Base-by-base conservation (phyloP, 2,797 vertebrate genomes). In the Semaprochilodus insignis region DNA sequence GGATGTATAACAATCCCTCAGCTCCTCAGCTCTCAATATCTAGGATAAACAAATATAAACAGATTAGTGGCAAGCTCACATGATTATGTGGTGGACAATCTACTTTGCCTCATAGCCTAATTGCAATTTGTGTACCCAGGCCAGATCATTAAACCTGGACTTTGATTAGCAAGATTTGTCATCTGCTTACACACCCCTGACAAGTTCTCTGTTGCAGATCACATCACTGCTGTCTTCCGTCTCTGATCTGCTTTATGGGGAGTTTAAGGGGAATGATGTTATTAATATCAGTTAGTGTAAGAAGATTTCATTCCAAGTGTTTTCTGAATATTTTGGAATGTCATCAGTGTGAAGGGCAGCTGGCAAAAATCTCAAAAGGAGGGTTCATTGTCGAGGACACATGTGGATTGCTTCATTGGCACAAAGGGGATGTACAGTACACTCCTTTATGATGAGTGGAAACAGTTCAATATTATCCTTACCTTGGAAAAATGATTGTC, bases 401-500 rank as follows among this genome's bases (percentile, higher is more conserved):
- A 69, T 71, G 66, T 51, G 71, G 51, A 72, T 77, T 27, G 44
- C 52, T 52, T 81, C 70, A 51, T 81, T 81, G 69, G 34, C 59
- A 40, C 80, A 34, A 70, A 16, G 10, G 72, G 59, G 57, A 66
- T 74, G 75, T 86, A 71, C 72, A 63, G 67, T 77, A 74, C n/a
- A 76, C 66, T 34, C 59, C 59, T 25, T 67, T 60, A 67, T 54
- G 48, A 23, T 4, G 4, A 57, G 40, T 40, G n/a, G 59, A 51
- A 44, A 57, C n/a, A 4, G 34, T 62, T 78, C 77, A 74, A 85
- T 91, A 91, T 86, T 88, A 82, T 86, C 89, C 88, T 88, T 87
- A 84, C 86, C 76, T 88, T 80, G 92, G 91, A 91, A 89, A 92
- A 92, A 87, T 88, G 78, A 86, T 60, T 83, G 81, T 87, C 89